Conservation (phyloP, 2,888 invertebrate genomes). For the Halictus quadricinctus region DNA sequence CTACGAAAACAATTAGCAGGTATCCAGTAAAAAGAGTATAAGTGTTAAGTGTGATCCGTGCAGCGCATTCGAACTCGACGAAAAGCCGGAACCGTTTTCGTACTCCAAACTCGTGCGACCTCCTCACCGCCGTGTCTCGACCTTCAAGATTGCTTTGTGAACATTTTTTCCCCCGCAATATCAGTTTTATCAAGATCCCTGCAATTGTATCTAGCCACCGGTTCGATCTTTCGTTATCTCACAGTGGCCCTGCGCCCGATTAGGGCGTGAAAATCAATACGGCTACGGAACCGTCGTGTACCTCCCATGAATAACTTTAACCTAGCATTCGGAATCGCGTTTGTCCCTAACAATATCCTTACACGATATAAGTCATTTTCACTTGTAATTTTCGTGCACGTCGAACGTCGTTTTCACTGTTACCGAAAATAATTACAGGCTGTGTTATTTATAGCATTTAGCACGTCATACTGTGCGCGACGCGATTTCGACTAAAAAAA, state of each 20-base stretch:
- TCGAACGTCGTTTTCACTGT: slow-evolving; percentile 51
- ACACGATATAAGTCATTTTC: slow-evolving; percentile 18
- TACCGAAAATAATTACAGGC: slow-evolving; percentile 77
- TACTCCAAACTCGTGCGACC: slow-evolving; percentile 81
- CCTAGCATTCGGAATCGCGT: slow-evolving; percentile 70
- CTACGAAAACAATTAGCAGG: slow-evolving; percentile 98
- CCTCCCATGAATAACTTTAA: slow-evolving; percentile 76
- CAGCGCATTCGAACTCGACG: slow-evolving; percentile 51
- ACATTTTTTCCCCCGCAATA: slow-evolving; percentile 33
- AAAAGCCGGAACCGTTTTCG: slow-evolving; percentile 79
- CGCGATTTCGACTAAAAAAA: slow-evolving; percentile 53
- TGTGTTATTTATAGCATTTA: slow-evolving; percentile 78
- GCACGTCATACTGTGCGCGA: slow-evolving; percentile 62
- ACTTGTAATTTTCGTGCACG: slow-evolving; percentile 22
- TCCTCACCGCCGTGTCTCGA: slow-evolving; percentile 67
- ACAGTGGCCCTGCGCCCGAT: slow-evolving; percentile 69
- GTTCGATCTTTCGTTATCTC: slow-evolving; percentile 47
- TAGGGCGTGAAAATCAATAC: slow-evolving; percentile 81
- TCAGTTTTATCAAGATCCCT: slow-evolving; percentile 19
- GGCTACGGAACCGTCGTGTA: slow-evolving; percentile 66
- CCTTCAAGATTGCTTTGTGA: slow-evolving; percentile 52
- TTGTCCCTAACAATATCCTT: slow-evolving; percentile 34
- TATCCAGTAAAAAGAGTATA: slow-evolving; percentile 80
- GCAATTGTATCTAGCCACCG: slow-evolving; percentile 21
- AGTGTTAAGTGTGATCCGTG: slow-evolving; percentile 64